These are phyloP conservation scores for Rhopalosiphum maidis DNA, from an alignment of 1,140 invertebrate genomes.

Conservation along the genomic window DNA sequence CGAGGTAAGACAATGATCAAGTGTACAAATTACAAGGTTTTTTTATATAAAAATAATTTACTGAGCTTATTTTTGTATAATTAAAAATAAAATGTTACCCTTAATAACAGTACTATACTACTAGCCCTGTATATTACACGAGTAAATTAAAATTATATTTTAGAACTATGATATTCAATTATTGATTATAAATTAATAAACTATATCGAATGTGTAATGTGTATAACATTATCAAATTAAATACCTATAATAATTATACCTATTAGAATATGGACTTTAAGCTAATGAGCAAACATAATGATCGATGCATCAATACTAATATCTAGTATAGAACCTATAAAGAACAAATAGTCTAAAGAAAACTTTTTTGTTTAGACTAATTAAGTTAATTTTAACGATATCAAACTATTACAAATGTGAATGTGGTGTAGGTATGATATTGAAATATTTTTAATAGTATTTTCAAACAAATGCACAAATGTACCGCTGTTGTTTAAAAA, in stretches of 20 bases:
- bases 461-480: not conserved
- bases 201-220: not conserved
- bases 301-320: not conserved
- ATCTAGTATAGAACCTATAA: not conserved
- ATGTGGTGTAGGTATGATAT: not conserved
- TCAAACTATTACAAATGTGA: not conserved
- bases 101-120: too few species aligned
- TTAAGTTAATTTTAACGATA: not conserved
- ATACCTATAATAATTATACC: not conserved
- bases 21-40: not conserved
- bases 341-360: not conserved
- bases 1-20: not conserved
- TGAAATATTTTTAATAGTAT: not conserved
- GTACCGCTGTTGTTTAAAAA: not conserved
- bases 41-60: not conserved
- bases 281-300: not conserved
- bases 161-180: not conserved
- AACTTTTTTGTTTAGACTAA: not conserved
- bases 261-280: conserved; percentile 4
- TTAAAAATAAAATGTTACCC: not conserved
- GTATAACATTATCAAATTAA: not conserved
- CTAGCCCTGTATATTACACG: too few species aligned
- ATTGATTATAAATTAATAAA: not conserved
- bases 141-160: not conserved
- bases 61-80: not conserved